Base-by-base conservation (phyloP, 2,797 vertebrate species). In the Rousettus madagascariensis region DNA sequence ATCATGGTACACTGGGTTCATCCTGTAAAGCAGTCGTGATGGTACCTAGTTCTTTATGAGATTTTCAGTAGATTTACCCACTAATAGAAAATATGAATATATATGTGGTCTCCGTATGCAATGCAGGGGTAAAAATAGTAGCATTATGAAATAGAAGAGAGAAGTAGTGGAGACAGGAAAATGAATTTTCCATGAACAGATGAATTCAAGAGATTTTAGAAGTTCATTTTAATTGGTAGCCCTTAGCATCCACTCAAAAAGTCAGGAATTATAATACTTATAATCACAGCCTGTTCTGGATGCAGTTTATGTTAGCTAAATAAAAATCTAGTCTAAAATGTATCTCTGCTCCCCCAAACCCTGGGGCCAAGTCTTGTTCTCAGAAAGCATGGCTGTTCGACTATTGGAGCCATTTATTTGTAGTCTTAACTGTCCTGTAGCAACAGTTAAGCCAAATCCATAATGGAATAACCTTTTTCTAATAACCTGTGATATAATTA, bases 141-240 rank as follows among this genome's bases (percentile, higher is more conserved):
- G 26, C 53, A 51, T 75, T 79, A 72, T 59, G 75, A 91, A 94
- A 77, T 15, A 91, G 28, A 79, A 72, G 28, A 89, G 5, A 19
- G 33, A 90, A 89, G 90, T 59, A 92, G 83, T 57, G 28, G 46
- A 49, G 28, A 96, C 89, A 65, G 38, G 33, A 51, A 94, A 84
- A 83, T 68, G 19, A 95, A 86, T 86, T 93, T 93, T 90, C 59
- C 59, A 77, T 57, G 79, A 89, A 80, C 26, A 84, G 74, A 97
- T 75, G 80, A 77, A 17, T 77, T 96, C 49, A 88, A 90, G 80
- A 93, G 61, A 91, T 82, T 95, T 94, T 78, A 95, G 71, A 93
- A 75, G 69, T 74, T 96, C 28, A 38, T 78, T 94, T 94, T 96
- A 93, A 97, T 95, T 91, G 93, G 80, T 87, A 95, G 79, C 93